Percentiles rank a stretch among this genome's conserved stretches.
Conservation (phyloP, 2,113 vertebrate species). For the Cavia aperea region DNA sequence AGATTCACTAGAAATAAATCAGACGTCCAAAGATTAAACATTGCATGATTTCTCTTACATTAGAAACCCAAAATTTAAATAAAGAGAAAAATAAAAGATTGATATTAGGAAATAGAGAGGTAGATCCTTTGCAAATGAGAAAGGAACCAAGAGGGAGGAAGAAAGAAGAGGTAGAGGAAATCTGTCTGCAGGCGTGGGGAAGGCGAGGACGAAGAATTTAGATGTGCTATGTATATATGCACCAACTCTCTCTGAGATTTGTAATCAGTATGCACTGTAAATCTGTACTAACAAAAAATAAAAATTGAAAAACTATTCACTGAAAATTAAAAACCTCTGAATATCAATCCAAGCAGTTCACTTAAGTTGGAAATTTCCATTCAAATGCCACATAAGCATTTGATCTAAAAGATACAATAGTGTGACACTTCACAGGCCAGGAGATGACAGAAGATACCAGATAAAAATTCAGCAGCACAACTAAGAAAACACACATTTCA, state of each 20-base stretch:
- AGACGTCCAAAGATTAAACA: background rate
- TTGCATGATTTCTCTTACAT: background rate
- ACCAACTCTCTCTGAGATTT: background rate
- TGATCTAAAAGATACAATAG: background rate
- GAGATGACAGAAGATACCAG: background rate
- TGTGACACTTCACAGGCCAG: constrained; percentile 33
- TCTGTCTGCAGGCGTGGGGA: background rate
- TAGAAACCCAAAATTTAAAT: background rate
- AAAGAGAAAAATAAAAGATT: background rate
- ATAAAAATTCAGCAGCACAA: background rate
- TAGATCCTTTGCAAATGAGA: background rate
- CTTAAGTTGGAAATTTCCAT: constrained; percentile 36
- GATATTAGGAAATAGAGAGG: background rate
- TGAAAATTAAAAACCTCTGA: background rate
- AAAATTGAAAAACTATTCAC: background rate
- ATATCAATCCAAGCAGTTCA: background rate
- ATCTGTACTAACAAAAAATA: background rate
- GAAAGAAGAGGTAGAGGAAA: background rate
- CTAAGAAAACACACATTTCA: background rate
- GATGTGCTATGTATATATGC: background rate
- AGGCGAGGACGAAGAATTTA: background rate
- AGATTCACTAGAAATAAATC: background rate
- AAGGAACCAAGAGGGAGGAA: background rate
- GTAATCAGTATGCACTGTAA: background rate
- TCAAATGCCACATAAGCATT: constrained; percentile 7